These are phyloP conservation scores for Naja naja DNA, from an alignment of 2,113 vertebrate species.

Conservation along the genomic window DNA sequence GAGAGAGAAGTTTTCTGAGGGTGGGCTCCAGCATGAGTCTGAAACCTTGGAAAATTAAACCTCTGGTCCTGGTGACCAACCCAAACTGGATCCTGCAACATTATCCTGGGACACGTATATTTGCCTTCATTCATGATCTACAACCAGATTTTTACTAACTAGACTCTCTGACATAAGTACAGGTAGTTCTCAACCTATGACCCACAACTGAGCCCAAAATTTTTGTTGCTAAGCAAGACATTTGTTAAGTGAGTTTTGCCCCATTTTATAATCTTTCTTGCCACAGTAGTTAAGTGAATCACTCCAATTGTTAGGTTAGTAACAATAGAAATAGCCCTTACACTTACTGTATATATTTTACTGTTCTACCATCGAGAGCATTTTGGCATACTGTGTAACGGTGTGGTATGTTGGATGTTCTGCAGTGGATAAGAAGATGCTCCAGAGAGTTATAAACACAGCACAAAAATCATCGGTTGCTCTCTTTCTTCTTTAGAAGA, in stretches of 20 bases:
- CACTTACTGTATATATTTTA: too few species aligned
- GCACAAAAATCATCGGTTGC: too few species aligned
- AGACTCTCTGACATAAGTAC: background rate
- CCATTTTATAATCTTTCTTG: background rate
- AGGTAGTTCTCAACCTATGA: fast-evolving
- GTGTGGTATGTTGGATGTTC: too few species aligned
- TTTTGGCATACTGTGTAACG: too few species aligned
- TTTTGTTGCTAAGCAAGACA: background rate
- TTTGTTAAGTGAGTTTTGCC: background rate
- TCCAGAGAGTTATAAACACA: too few species aligned
- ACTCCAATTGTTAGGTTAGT: background rate
- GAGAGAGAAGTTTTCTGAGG: background rate
- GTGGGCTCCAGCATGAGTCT: background rate
- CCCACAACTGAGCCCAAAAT: background rate
- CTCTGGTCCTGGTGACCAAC: background rate
- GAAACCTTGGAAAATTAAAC: background rate
- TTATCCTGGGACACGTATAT: background rate
- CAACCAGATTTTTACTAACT: background rate
- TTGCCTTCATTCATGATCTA: background rate
- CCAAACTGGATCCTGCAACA: background rate
- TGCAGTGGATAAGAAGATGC: too few species aligned
- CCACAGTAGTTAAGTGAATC: background rate
- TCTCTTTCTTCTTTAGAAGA: too few species aligned
- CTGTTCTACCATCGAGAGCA: too few species aligned
- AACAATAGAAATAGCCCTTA: too few species aligned